These are phyloP conservation scores for Drosophila watanabei DNA, from an alignment of 1,140 invertebrate species.

Conservation along the genomic window DNA sequence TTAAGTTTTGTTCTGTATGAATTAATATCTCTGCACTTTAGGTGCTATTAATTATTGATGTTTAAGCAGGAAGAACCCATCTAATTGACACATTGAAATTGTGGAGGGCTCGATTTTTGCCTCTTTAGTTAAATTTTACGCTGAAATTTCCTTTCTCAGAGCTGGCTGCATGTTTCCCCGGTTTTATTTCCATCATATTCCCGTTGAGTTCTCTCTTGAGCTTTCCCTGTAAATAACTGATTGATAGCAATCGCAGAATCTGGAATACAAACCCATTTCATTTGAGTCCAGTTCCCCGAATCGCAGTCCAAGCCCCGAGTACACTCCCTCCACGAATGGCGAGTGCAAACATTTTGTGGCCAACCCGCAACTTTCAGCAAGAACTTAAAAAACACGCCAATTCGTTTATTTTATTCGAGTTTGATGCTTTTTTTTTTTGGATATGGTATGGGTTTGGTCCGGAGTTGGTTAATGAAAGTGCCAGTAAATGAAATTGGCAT, in stretches of 20 bases:
- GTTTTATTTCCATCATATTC: neutral
- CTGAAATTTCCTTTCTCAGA: neutral
- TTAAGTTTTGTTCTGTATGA: too few relatives aligned
- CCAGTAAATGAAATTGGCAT: constrained; percentile 81
- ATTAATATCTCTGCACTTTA: neutral
- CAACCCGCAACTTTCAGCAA: constrained; percentile 60
- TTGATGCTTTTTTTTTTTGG: constrained; percentile 19
- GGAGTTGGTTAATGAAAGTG: constrained; percentile 73
- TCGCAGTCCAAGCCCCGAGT: neutral
- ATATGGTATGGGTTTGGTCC: neutral
- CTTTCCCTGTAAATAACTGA: constrained; percentile 29
- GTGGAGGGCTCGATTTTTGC: neutral
- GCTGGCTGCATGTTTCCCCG: neutral
- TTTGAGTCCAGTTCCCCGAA: constrained; percentile 40
- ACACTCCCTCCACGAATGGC: constrained; percentile 4
- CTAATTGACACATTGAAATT: neutral
- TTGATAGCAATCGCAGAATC: constrained; percentile 45
- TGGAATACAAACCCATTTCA: constrained; percentile 44
- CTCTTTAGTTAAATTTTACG: neutral
- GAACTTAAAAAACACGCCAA: constrained; percentile 65
- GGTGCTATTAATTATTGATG: neutral
- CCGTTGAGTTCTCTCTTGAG: constrained; percentile 4
- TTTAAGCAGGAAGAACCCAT: neutral
- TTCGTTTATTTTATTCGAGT: constrained; percentile 53
- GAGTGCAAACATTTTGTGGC: constrained; percentile 32